Base-by-base conservation (phyloP, 2,888 invertebrate genomes). In the Philhelius pedissequus region DNA sequence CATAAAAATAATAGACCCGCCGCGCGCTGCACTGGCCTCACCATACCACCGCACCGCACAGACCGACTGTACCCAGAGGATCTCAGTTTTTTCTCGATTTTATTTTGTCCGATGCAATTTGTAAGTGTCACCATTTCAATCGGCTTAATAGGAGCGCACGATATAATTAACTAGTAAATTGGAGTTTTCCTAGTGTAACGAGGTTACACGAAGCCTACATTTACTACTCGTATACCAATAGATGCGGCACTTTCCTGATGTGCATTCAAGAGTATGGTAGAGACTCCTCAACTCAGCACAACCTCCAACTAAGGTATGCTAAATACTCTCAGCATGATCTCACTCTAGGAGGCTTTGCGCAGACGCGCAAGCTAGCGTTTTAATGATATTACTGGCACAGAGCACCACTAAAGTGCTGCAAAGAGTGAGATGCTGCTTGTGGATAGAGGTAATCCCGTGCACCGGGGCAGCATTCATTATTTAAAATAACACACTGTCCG, bases 61-160 rank as follows among this genome's bases (percentile, higher is more conserved):
- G 4, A 27, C 22, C 5, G 4, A 27, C 30, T 43, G 20, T 43
- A 27, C 22, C 38, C 9, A 45, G 48, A 22, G 25, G 18, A 56
- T 70, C 30, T 32, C 58, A 35, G 25, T 35, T 40, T 50, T n/a
- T 45, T 70, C 38, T 58, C 13, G 27, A 62, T 62, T 52, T 45
- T 22, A 45, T 35, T 27, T 60, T 18, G 25, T 45, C 35, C 48
- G 60, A 25, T 64, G 71, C 84, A 84, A 84, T 84, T 84, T 84
- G 84, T 80, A 84, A 84, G 84, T 84, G 84, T 84, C 84, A 84
- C 84, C 84, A 84, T 84, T 84, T 84, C 84, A 84, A 84, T 84
- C 80, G 84, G 71, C 80, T 80, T 84, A 84, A 84, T 84, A 80
- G 75, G 80, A 80, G 84, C 71, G 32, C 84, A 84, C 84, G 71